Conservation (phyloP, 1,140 invertebrate species). For the Stegodyphus mimosarum region DNA sequence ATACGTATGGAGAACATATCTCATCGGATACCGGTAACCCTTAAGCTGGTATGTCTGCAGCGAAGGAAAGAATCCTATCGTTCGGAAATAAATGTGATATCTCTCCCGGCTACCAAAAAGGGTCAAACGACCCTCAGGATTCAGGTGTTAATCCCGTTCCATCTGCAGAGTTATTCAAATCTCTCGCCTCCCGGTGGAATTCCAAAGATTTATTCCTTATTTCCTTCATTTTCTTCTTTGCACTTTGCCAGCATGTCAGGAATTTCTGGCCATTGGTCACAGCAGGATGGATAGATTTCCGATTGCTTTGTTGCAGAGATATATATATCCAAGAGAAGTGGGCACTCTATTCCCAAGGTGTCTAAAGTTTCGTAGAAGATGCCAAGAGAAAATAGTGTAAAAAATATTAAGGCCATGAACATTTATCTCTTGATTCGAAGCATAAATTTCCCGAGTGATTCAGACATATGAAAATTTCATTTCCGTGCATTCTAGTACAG, state of each 20-base stretch:
- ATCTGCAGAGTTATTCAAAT: constrained; percentile 43
- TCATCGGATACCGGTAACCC: background rate
- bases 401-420: background rate
- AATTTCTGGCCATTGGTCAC: constrained; percentile 50
- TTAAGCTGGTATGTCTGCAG: background rate
- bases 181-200: constrained; percentile 10
- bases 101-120: constrained; percentile 25
- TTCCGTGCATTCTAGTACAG: background rate
- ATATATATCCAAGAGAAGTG: background rate
- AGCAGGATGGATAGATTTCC: constrained; percentile 22
- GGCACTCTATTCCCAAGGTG: constrained; percentile 17
- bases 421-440: constrained; percentile 27
- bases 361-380: background rate
- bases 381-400: background rate
- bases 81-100: constrained; percentile 33
- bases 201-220: constrained; percentile 27
- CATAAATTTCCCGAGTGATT: constrained; percentile 43
- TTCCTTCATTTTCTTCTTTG: background rate
- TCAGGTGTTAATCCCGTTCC: constrained; percentile 47
- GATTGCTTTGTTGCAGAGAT: constrained; percentile 18
- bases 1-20: too few relatives aligned
- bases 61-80: constrained; percentile 1
- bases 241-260: background rate
- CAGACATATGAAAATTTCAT: constrained; percentile 30
- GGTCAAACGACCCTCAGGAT: constrained; percentile 45